These are phyloP conservation scores for Takifugu bimaculatus DNA, from an alignment of 2,113 vertebrate species.

Conservation along the genomic window DNA sequence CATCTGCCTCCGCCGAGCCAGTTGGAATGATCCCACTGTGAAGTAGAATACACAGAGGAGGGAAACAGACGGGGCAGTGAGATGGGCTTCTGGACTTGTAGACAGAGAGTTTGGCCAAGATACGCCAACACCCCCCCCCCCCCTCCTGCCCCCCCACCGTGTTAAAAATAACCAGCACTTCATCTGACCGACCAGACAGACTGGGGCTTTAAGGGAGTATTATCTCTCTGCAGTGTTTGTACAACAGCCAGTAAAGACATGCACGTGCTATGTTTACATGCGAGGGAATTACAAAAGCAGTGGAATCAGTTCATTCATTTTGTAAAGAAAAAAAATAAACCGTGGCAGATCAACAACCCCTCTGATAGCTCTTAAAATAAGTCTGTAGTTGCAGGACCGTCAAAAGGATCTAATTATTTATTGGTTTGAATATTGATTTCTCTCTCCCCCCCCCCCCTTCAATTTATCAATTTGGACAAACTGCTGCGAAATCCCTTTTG, in stretches of 20 bases:
- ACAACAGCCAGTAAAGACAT: slow-evolving; percentile 55
- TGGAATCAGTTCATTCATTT: background rate
- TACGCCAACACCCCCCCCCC: slow-evolving; percentile 45
- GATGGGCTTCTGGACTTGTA: slow-evolving; percentile 37
- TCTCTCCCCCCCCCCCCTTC: no score
- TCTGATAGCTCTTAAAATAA: no score
- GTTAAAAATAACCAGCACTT: slow-evolving; percentile 73
- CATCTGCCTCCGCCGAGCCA: slow-evolving; percentile 28
- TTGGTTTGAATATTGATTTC: no score
- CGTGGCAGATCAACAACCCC: no score
- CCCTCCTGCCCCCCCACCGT: slow-evolving; percentile 21
- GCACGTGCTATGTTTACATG: background rate
- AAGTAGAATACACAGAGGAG: slow-evolving; percentile 31
- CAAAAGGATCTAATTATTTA: no score
- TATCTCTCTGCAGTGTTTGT: slow-evolving; percentile 64
- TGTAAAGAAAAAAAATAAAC: slow-evolving; percentile 2
- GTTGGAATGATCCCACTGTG: slow-evolving; percentile 39
- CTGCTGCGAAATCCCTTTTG: no score
- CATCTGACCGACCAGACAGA: slow-evolving; percentile 64
- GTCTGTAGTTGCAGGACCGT: no score
- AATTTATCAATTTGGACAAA: no score
- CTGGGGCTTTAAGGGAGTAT: slow-evolving; percentile 67
- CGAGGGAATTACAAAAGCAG: background rate
- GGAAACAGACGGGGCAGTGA: slow-evolving; percentile 29
- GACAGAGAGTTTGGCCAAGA: slow-evolving; percentile 42